Percentiles rank a stretch among this genome's conserved stretches.
phyloP scores from a whole-genome alignment of 2,888 invertebrate species.

The Drosophila parthenogenetica region DNA sequence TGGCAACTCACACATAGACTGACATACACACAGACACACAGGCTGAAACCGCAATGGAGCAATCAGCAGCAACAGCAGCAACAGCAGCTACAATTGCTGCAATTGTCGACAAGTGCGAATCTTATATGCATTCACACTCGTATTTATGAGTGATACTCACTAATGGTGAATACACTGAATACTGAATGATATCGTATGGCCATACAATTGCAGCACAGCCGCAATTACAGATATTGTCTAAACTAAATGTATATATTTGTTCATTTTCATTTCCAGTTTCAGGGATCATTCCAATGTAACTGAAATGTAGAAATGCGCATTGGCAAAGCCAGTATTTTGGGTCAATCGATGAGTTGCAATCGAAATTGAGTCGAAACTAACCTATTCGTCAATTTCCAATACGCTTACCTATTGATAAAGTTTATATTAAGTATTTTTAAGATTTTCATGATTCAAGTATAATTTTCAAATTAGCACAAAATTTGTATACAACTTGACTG shows the following conservation, averaged over 20 bases:
- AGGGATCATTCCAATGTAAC: slow-evolving; percentile 24
- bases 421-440: too few species aligned
- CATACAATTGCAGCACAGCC: slow-evolving; percentile 17
- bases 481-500: too few species aligned
- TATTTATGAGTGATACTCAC: slow-evolving; percentile 63
- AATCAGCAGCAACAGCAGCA: slow-evolving; percentile 64
- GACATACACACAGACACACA: background rate
- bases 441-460: too few species aligned
- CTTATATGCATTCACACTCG: slow-evolving; percentile 32
- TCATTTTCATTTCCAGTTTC: slow-evolving; percentile 30
- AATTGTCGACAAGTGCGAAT: slow-evolving; percentile 61
- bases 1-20: slow-evolving; percentile 10
- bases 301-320: slow-evolving; percentile 16
- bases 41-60: slow-evolving; percentile 61
- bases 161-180: background rate
- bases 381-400: too few species aligned
- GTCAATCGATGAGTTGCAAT: slow-evolving; percentile 20
- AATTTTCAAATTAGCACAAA: too few species aligned
- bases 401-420: too few species aligned
- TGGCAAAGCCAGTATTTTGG: background rate
- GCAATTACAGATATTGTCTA: slow-evolving; percentile 26
- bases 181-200: slow-evolving; percentile 18
- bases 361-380: background rate
- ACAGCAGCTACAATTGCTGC: slow-evolving; percentile 62
- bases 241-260: slow-evolving; percentile 34